phyloP scores from a whole-genome alignment of 2,797 vertebrate species.

The Dicrostonyx torquatus region DNA sequence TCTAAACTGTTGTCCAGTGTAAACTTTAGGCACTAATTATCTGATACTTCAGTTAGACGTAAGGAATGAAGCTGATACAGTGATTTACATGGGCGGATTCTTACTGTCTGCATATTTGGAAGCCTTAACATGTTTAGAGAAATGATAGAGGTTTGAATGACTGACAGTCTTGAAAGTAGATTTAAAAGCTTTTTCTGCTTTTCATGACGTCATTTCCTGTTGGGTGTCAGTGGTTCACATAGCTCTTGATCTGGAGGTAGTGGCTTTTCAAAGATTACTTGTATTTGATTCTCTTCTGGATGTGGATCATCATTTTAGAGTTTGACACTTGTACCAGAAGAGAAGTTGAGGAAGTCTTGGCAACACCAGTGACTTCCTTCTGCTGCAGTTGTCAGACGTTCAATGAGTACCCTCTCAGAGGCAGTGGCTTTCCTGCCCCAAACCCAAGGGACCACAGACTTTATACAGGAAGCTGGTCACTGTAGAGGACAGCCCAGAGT shows the following conservation, averaged over 20 bases:
- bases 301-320: constrained; percentile 82
- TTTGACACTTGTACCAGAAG: constrained; percentile 83
- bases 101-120: constrained; percentile 75
- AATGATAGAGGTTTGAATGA: constrained; percentile 87
- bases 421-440: constrained; percentile 75
- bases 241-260: constrained; percentile 86
- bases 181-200: constrained; percentile 70
- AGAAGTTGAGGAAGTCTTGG: constrained; percentile 80
- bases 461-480: constrained; percentile 75
- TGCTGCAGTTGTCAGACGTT: constrained; percentile 77
- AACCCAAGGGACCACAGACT: constrained; percentile 79
- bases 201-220: constrained; percentile 73
- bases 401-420: constrained; percentile 67
- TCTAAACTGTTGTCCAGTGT: constrained; percentile 66
- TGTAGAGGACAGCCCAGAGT: constrained; percentile 73
- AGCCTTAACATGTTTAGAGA: constrained; percentile 79
- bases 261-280: constrained; percentile 81
- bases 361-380: constrained; percentile 76
- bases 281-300: constrained; percentile 86
- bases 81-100: constrained; percentile 78
- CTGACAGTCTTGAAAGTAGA: constrained; percentile 75
- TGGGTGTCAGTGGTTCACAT: constrained; percentile 84
- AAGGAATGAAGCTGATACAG: constrained; percentile 84
- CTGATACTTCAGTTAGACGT: constrained; percentile 68
- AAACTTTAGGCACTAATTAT: constrained; percentile 74